Evolutionary conservation across 2,888 invertebrate genomes (phyloP), one percentile per base, ranked within the genome.

Genomic region (Crocallis elinguaria): DNA sequence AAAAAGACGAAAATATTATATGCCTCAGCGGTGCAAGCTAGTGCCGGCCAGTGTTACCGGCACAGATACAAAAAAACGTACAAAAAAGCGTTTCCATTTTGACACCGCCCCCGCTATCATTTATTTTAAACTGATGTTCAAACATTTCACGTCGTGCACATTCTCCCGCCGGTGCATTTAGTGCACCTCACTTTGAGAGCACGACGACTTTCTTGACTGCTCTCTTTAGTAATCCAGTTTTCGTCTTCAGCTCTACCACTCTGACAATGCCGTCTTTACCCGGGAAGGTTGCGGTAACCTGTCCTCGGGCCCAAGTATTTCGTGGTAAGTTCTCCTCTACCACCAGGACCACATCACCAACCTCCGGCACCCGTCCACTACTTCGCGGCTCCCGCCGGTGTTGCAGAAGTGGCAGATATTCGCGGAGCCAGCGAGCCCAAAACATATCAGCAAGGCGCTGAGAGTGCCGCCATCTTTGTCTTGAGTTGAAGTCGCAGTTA

Each of bases 391-490:
- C 45, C n/a, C 36, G 39, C 5, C 25, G 51, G n/a, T 19, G 13
- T 39, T 39, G 45, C 1, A 48, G 25, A 0, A 38, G 33, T 2
- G 51, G 51, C 8, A 62, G 41, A 19, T 59, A 62, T 14, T 64
- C 62, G 0, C 35, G 12, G 0, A 63, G 9, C 61, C 62, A 64
- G 6, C 62, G 45, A 0, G 13, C 0, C 60, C 63, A 60, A 13
- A 63, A 60, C 0, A 36, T n/a, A 32, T 63, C 63, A 0, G 35
- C 35, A n/a, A 35, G 35, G 17, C 19, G 17, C 35, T 35, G 35
- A 5, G 17, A n/a, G 35, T 35, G 35, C 11, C 35, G 16, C 35
- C 35, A 35, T 35, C 35, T 35, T 17, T 17, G 35, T n/a, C 12
- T 35, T 17, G 17, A 9, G n/a, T 35, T 16, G 3, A 35, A 5